These are phyloP conservation scores for Apodemia duryi DNA, from an alignment of 2,888 invertebrate genomes.

Conservation along the genomic window DNA sequence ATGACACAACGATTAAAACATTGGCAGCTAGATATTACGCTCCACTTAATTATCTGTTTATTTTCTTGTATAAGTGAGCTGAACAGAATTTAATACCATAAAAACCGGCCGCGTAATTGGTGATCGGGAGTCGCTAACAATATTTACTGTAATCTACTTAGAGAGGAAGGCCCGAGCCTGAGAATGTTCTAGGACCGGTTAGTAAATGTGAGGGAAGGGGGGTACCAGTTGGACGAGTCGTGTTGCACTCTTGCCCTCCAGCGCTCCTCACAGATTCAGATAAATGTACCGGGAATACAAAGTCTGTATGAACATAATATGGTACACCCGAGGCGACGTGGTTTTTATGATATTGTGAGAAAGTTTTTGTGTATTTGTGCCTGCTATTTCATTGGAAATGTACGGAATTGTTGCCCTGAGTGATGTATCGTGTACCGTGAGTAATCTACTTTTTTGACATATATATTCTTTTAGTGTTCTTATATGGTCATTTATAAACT, in stretches of 20 bases:
- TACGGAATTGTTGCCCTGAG: constrained; percentile 32
- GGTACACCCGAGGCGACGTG: constrained; percentile 34
- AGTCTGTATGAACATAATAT: constrained; percentile 39
- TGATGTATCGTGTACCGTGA: constrained; percentile 33
- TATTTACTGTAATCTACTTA: constrained; percentile 59
- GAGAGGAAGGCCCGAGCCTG: constrained; percentile 39
- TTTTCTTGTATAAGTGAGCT: background rate
- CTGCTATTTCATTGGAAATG: constrained; percentile 28
- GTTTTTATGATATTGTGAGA: constrained; percentile 40
- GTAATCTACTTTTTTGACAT: constrained; percentile 30
- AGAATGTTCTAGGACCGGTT: constrained; percentile 52
- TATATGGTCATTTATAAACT: too few relatives aligned
- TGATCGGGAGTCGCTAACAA: constrained; percentile 33
- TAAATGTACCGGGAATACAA: constrained; percentile 51
- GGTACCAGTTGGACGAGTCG: constrained; percentile 46
- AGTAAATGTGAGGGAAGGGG: constrained; percentile 31
- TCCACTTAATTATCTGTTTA: background rate
- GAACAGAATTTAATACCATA: background rate
- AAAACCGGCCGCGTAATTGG: constrained; percentile 14
- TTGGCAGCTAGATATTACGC: background rate
- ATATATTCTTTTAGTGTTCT: too few relatives aligned
- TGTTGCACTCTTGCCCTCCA: constrained; percentile 53
- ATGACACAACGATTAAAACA: background rate
- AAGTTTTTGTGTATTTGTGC: constrained; percentile 45
- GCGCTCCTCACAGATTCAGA: constrained; percentile 53